Evolutionary conservation across 2,797 vertebrate genomes (phyloP).

Genomic region (Sebastiscus tertius): DNA sequence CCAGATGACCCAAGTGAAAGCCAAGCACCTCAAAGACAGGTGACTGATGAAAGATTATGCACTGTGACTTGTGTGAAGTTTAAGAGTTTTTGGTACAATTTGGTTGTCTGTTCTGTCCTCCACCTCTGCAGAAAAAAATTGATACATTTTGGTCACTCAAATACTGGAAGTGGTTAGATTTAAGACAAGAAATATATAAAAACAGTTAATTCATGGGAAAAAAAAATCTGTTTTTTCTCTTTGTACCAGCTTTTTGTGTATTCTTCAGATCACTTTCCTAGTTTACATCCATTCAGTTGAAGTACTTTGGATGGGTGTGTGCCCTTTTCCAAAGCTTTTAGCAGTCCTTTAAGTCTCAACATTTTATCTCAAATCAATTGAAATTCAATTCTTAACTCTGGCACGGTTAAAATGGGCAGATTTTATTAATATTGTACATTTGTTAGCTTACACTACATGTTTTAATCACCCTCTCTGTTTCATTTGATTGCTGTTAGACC

Average conservation of each 20-base stretch:
- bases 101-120: background rate
- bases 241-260: background rate
- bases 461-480: background rate
- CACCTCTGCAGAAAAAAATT: too few species aligned
- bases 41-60: slow-evolving; percentile 25
- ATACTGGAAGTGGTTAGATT: too few species aligned
- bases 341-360: too few species aligned
- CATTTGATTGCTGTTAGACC: too few species aligned
- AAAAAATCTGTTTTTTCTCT: too few species aligned
- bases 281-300: too few species aligned
- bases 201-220: too few species aligned
- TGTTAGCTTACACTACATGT: background rate
- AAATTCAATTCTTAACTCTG: background rate
- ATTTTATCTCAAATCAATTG: background rate
- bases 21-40: slow-evolving; percentile 99
- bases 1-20: slow-evolving; percentile 99
- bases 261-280: background rate
- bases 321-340: background rate
- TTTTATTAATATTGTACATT: background rate
- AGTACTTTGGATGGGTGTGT: too few species aligned
- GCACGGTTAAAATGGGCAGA: background rate
- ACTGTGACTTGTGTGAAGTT: background rate
- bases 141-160: too few species aligned
- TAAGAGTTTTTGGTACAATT: background rate
- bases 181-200: too few species aligned